Evolutionary conservation across 2,797 vertebrate genomes (phyloP).

Genomic region (Gymnoscopelus braueri): DNA sequence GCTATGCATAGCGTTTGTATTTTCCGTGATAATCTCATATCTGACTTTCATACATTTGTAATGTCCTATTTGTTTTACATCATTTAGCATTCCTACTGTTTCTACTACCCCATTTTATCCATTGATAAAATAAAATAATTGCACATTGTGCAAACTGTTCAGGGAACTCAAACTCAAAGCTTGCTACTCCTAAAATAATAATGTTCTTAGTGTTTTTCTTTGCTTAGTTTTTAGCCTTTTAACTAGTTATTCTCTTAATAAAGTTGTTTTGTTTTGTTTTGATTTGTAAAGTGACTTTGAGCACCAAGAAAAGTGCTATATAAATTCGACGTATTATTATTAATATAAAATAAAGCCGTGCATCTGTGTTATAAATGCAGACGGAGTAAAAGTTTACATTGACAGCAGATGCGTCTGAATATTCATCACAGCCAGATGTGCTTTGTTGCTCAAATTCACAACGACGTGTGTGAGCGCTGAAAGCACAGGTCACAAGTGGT

Average conservation of each 20-base stretch:
- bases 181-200: no score
- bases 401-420: conserved; percentile 57
- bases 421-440: conserved; percentile 35
- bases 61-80: neutral
- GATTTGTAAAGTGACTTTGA: no score
- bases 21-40: neutral
- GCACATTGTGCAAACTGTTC: no score
- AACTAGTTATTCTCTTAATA: no score
- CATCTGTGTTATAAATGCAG: neutral
- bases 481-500: neutral
- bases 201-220: no score
- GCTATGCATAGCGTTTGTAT: neutral
- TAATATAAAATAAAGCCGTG: neutral
- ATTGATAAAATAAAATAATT: no score
- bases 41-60: neutral
- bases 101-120: neutral
- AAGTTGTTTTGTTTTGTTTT: no score
- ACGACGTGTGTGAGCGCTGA: neutral
- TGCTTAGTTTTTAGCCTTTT: no score
- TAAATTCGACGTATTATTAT: no score
- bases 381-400: conserved; percentile 6
- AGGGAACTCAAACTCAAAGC: no score
- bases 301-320: no score
- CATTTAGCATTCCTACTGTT: neutral
- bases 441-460: conserved; percentile 22